Conservation (phyloP, 2,113 vertebrate species). For the Leucopsar rothschildi region DNA sequence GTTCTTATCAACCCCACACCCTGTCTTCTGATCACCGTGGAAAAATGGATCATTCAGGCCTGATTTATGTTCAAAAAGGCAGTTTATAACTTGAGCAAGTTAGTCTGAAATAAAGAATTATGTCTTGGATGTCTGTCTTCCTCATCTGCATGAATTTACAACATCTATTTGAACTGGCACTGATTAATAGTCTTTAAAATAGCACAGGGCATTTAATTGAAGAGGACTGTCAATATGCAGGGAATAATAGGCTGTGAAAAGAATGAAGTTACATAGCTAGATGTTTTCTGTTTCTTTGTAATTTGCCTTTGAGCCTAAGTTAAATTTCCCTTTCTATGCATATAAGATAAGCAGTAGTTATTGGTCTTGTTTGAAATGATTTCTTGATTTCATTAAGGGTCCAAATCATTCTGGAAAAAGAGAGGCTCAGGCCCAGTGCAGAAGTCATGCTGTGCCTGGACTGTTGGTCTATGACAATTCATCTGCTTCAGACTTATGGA, state of each 20-base stretch:
- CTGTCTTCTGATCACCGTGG: not conserved
- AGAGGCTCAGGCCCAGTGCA: not conserved
- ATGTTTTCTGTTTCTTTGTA: not conserved
- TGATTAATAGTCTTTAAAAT: slow-evolving; percentile 6
- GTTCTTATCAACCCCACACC: not conserved
- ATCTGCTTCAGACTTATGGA: not conserved
- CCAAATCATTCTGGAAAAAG: not conserved
- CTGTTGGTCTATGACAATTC: not conserved
- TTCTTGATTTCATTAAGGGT: not conserved
- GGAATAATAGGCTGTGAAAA: not conserved
- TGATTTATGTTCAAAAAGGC: not conserved
- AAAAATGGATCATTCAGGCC: not conserved
- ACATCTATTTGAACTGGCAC: not conserved
- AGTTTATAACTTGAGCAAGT: not conserved
- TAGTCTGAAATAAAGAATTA: not conserved
- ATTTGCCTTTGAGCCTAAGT: not conserved
- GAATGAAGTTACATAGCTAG: not conserved
- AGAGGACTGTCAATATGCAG: not conserved
- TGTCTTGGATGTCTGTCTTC: not conserved
- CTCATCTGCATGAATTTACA: slow-evolving; percentile 30
- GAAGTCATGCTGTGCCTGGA: not conserved
- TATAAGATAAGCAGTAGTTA: slow-evolving; percentile 7
- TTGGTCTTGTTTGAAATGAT: not conserved
- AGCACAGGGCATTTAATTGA: not conserved
- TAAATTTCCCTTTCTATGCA: slow-evolving; percentile 2